phyloP scores from a whole-genome alignment of 2,113 vertebrate genomes.

The Catagonus wagneri region DNA sequence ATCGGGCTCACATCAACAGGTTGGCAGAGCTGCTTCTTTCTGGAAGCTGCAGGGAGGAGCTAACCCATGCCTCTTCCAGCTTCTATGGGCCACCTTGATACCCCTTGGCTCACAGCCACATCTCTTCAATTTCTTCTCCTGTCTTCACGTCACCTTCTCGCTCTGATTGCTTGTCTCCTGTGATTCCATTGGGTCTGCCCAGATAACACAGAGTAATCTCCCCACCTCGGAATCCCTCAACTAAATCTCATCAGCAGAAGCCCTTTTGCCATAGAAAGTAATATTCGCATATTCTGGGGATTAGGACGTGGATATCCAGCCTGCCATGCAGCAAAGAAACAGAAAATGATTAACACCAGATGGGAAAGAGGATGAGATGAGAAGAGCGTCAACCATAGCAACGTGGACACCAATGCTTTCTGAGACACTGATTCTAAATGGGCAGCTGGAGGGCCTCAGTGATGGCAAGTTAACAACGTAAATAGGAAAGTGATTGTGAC shows the following conservation, averaged over 20 bases:
- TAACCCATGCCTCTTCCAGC: not conserved
- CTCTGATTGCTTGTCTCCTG: not conserved
- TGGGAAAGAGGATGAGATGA: fast-evolving
- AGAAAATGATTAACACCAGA: too few species aligned
- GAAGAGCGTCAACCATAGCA: not conserved
- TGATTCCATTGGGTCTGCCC: not conserved
- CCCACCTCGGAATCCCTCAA: not conserved
- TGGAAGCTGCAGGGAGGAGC: not conserved
- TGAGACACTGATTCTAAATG: not conserved
- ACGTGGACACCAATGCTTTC: fast-evolving
- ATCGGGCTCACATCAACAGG: not conserved
- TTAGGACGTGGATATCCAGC: fast-evolving
- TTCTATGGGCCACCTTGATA: not conserved
- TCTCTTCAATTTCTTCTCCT: fast-evolving
- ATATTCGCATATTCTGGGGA: not conserved
- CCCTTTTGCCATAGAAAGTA: not conserved
- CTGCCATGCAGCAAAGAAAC: not conserved
- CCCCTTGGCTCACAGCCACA: too few species aligned
- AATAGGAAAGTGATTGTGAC: not conserved
- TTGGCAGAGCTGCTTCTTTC: not conserved
- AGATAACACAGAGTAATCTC: too few species aligned
- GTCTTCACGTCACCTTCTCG: not conserved
- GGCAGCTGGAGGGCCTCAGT: not conserved
- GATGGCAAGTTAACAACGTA: fast-evolving
- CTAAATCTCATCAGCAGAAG: not conserved